Evolutionary conservation across 2,113 vertebrate genomes (phyloP).

Genomic region (Haemorhous mexicanus): DNA sequence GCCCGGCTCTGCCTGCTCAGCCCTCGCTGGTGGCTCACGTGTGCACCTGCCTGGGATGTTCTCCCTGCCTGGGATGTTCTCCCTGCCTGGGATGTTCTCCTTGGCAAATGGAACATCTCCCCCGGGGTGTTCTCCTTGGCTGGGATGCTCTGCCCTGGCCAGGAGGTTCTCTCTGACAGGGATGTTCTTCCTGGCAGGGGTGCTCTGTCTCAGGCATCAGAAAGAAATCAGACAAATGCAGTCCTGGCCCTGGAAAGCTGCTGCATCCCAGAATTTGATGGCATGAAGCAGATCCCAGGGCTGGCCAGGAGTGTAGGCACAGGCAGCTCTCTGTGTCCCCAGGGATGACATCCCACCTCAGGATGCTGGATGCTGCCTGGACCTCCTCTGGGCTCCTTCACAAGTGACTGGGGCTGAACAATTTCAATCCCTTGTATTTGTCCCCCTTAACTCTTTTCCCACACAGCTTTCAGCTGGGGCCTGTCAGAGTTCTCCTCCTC

Average conservation of each 20-base stretch:
- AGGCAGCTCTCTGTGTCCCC: not conserved
- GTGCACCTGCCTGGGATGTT: not conserved
- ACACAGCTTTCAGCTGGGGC: not conserved
- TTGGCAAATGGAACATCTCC: no score
- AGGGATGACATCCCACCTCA: not conserved
- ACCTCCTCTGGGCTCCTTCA: not conserved
- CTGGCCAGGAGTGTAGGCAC: not conserved
- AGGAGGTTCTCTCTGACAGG: not conserved
- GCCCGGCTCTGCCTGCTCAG: not conserved
- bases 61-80: not conserved
- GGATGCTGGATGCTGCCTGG: not conserved
- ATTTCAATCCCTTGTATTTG: not conserved
- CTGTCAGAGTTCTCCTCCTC: not conserved
- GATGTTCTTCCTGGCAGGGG: not conserved
- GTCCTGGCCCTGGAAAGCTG: not conserved
- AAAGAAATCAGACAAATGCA: not conserved
- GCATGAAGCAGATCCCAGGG: rapidly evolving
- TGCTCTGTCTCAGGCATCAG: not conserved
- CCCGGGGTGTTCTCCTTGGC: not conserved
- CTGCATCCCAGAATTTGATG: not conserved
- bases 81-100: not conserved
- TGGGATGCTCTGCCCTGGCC: not conserved
- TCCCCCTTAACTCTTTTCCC: not conserved
- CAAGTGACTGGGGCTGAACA: not conserved
- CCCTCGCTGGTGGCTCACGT: rapidly evolving